Evolutionary conservation across 2,888 invertebrate species (phyloP), one percentile per base, ranked within the genome.

Genomic region (Hydraecia micacea): DNA sequence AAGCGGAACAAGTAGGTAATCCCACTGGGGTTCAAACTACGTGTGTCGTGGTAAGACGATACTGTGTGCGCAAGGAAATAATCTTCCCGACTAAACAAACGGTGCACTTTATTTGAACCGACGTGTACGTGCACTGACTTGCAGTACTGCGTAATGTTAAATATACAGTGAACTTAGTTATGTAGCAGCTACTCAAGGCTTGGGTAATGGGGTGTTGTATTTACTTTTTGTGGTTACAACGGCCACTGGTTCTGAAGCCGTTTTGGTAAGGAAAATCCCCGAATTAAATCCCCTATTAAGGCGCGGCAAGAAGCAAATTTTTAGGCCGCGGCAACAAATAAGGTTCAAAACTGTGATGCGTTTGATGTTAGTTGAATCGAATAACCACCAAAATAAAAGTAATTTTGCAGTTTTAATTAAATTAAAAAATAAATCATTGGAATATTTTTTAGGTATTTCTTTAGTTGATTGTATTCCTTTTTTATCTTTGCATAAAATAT

Each of bases 61-160:
- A 91, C 91, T 91, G 93, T 94, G 93, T 94, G 93, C 90, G 89
- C 93, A 93, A 93, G 95, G 92, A 95, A 95, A 95, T 95, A 95
- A 95, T 96, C 95, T 95, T 91, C 93, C 90, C 91, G 89, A 93
- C 93, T 93, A 95, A 95, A 95, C 93, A 95, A 92, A 91, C 90
- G 88, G 91, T 94, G 94, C 95, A 94, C 92, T 94, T 95, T 95
- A 94, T 95, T 93, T 91, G 92, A 90, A 93, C 90, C 90, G 88
- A 90, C 84, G 89, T 91, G 91, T 91, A 93, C 94, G 92, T 93
- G 93, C 90, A 71, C 87, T 78, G 93, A 92, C 90, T 92, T 88
- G 89, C 81, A 89, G 87, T 68, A 77, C 66, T 75, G 80, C 65
- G 75, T 80, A 79, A 78, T 76, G 52, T 72, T 75, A 69, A 75